phyloP scores from a whole-genome alignment of 1,140 invertebrate genomes.

The Maconellicoccus hirsutus region DNA sequence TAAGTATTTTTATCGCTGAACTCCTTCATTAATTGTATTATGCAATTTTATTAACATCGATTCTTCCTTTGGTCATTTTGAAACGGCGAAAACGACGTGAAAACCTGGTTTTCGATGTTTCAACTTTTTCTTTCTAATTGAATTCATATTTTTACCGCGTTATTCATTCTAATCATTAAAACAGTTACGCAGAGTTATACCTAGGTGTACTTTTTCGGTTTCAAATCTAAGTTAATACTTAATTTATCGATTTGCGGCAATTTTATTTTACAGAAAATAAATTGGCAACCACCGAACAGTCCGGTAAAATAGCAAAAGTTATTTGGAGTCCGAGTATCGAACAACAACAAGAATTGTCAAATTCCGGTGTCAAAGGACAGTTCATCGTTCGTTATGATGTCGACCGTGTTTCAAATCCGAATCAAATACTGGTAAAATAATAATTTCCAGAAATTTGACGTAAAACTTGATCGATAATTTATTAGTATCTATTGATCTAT shows the following conservation, averaged over 20 bases:
- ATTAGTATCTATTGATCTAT: background rate
- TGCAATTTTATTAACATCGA: conserved; percentile 35
- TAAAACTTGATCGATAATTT: background rate
- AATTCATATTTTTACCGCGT: too few relatives aligned
- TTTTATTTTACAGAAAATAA: conserved; percentile 24
- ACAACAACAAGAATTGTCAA: conserved; percentile 37
- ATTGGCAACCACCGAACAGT: conserved; percentile 24
- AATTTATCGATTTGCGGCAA: too few relatives aligned
- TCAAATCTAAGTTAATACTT: too few relatives aligned
- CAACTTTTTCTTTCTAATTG: too few relatives aligned
- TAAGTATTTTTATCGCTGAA: background rate
- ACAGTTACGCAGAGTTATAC: too few relatives aligned
- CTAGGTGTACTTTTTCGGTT: too few relatives aligned
- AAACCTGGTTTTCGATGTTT: too few relatives aligned
- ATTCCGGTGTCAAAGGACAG: conserved; percentile 44
- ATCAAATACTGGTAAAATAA: conserved; percentile 45
- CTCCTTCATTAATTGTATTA: conserved; percentile 31
- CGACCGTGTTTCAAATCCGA: conserved; percentile 38
- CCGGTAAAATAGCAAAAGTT: conserved; percentile 28
- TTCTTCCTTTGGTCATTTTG: background rate
- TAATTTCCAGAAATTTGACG: too few relatives aligned
- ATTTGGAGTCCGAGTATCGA: conserved; percentile 29
- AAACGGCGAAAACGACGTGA: too few relatives aligned
- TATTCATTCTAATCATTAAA: too few relatives aligned
- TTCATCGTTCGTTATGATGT: conserved; percentile 53